Evolutionary conservation across 2,888 invertebrate species (phyloP), one percentile per base, ranked within the genome.

Genomic region (Agrochola macilenta): DNA sequence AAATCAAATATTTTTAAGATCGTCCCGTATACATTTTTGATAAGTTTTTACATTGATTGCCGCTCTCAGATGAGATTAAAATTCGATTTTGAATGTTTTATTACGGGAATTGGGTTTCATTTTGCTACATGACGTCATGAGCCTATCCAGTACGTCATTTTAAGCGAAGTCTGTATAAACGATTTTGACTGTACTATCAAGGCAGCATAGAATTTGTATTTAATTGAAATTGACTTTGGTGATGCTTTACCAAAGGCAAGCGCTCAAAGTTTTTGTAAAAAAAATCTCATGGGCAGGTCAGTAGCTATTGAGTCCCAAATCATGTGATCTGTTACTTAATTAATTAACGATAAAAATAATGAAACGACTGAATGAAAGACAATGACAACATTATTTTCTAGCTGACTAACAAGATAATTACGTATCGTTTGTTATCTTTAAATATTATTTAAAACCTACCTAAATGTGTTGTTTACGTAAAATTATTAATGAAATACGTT

Each of bases 381-480:
- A 64, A 72, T n/a, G n/a, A n/a, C n/a, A n/a, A n/a, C n/a, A n/a
- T n/a, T n/a, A n/a, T n/a, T n/a, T n/a, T n/a, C n/a, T n/a, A n/a
- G n/a, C n/a, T n/a, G n/a, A n/a, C n/a, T 46, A 72, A 75, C 35
- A 60, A 61, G 79, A 82, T 82, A 79, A 85, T 60, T 70, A 23
- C 12, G 82, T 85, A 79, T 84, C 69, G 66, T 35, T 20, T 26
- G 12, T 73, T 82, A 79, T 84, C 85, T 52, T 14, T 11, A 46
- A 8, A 43, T 60, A 65, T 75, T 78, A 80, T 74, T 63, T 86
- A 80, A 76, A 66, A 76, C 35, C 1, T 49, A 74, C 30, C 12
- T 43, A 69, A 60, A 65, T 14, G 12, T 65, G 54, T 52, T 71
- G 61, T 72, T 57, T 60, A 57, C 61, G 17, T 2, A 1, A 61